Evolutionary conservation across 64 coral and sea anemone species (phyloP).

Genomic region (Acropora tenuis): DNA sequence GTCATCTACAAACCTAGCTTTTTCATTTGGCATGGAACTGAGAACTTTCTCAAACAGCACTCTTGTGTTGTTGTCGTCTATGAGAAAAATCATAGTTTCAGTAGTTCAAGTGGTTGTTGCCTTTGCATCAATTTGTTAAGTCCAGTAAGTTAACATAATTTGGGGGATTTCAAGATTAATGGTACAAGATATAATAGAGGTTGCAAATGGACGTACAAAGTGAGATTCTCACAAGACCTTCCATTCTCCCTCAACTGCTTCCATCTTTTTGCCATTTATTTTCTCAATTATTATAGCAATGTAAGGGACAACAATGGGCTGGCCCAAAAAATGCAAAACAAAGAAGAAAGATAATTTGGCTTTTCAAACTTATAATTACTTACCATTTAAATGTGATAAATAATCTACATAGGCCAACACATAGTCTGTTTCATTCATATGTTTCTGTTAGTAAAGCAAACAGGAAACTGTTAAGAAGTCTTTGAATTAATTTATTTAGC

Average conservation of each 20-base stretch:
- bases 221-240: too few relatives aligned
- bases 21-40: slow-evolving; percentile 86
- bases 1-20: slow-evolving; percentile 60
- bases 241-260: too few relatives aligned
- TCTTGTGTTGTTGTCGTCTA: slow-evolving; percentile 92
- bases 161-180: too few relatives aligned
- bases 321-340: too few relatives aligned
- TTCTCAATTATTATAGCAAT: too few relatives aligned
- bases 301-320: too few relatives aligned
- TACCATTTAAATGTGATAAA: slow-evolving; percentile 85
- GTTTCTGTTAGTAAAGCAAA: slow-evolving; percentile 59
- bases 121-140: neutral
- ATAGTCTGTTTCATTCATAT: slow-evolving; percentile 82
- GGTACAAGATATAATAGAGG: too few relatives aligned
- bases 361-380: neutral
- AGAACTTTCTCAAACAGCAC: slow-evolving; percentile 88
- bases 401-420: slow-evolving; percentile 85
- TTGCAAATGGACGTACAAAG: too few relatives aligned
- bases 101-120: neutral
- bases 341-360: neutral
- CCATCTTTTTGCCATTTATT: too few relatives aligned
- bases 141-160: too few relatives aligned
- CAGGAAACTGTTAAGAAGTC: neutral
- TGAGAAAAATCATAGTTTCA: neutral
- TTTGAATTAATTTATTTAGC: too few relatives aligned